Percentiles rank a stretch among this genome's conserved stretches.
These are phyloP conservation scores for Engystomops pustulosus DNA, from an alignment of 2,113 vertebrate species.

Conservation along the genomic window DNA sequence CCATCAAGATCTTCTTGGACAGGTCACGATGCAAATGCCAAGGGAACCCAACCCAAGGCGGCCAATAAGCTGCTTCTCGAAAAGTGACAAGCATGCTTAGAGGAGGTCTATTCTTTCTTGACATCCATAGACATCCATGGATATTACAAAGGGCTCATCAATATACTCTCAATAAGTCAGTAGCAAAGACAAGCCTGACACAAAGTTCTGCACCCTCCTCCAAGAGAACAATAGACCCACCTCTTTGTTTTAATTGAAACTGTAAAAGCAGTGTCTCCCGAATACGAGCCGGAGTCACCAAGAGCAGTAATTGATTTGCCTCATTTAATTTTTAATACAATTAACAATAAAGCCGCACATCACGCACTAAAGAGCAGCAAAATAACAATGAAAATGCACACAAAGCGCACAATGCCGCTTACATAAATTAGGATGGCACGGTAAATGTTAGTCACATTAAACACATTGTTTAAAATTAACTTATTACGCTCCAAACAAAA, in stretches of 20 bases:
- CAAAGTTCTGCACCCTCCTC: constrained; percentile 68
- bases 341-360: constrained; percentile 67
- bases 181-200: constrained; percentile 28
- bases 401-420: constrained; percentile 57
- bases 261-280: constrained; percentile 69
- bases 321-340: constrained; percentile 64
- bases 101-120: background rate
- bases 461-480: constrained; percentile 60
- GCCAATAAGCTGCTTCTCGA: background rate
- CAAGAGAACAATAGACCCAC: constrained; percentile 70
- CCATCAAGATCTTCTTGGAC: too few relatives aligned
- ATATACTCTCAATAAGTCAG: background rate
- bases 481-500: constrained; percentile 53
- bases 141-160: background rate
- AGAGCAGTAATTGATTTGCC: constrained; percentile 70
- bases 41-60: background rate
- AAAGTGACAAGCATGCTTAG: background rate
- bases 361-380: constrained; percentile 64
- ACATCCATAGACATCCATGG: background rate
- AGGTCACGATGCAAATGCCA: background rate
- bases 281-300: constrained; percentile 63
- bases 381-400: constrained; percentile 66
- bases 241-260: constrained; percentile 80
- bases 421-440: constrained; percentile 62
- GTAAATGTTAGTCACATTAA: constrained; percentile 62